Evolutionary conservation across 1,140 invertebrate species (phyloP).

Genomic region (Lepidurus apus): DNA sequence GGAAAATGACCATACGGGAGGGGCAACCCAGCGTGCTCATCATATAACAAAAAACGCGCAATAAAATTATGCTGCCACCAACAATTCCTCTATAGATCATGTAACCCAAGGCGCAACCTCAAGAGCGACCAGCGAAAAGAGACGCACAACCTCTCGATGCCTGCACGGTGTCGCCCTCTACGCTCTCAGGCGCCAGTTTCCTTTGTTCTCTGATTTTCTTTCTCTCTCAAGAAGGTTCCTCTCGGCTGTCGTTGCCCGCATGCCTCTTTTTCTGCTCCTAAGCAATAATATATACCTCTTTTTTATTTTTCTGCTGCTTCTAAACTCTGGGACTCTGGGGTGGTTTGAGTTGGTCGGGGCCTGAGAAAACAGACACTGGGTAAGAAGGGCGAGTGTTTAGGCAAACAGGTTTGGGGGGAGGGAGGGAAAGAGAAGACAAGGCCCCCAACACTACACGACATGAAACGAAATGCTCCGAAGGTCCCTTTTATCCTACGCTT

Average conservation of each 20-base stretch:
- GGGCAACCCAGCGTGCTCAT: not conserved
- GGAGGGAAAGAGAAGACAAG: not conserved
- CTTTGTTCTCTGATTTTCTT: not conserved
- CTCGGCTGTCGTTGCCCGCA: constrained; percentile 7
- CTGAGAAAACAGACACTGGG: not conserved
- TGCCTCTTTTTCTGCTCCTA: not conserved
- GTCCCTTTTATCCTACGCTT: not conserved
- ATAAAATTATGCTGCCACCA: not conserved
- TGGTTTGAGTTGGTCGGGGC: not conserved
- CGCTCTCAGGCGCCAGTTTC: not conserved
- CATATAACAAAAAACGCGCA: not conserved
- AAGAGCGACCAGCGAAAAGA: not conserved
- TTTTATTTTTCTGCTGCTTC: not conserved
- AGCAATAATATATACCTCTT: not conserved
- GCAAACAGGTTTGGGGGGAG: not conserved
- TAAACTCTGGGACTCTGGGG: no score
- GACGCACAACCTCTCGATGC: not conserved
- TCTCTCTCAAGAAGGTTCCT: not conserved
- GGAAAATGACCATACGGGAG: constrained; percentile 25
- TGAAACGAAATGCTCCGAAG: not conserved
- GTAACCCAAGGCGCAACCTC: not conserved
- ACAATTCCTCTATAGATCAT: not conserved
- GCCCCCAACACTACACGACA: not conserved
- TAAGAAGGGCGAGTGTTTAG: constrained; percentile 1
- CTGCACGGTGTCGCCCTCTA: constrained; percentile 6